Evolutionary conservation across 2,888 invertebrate genomes (phyloP).

Genomic region (Amphimallon solstitiale): DNA sequence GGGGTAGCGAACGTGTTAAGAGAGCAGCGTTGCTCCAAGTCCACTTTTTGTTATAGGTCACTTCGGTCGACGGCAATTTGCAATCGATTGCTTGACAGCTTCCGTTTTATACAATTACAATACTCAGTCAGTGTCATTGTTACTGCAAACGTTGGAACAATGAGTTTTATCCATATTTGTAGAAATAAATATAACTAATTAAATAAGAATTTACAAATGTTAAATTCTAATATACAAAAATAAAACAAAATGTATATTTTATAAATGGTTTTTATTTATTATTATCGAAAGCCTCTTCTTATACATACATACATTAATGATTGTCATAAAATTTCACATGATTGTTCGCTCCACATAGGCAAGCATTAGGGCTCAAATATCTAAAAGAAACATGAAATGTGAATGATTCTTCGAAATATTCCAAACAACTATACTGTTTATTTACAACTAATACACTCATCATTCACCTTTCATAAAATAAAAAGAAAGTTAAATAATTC

Average conservation of each 20-base stretch:
- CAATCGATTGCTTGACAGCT: no score
- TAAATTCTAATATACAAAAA: neutral
- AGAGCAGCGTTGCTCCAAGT: no score
- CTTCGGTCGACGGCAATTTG: no score
- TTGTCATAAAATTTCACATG: conserved; percentile 9
- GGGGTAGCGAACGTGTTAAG: no score
- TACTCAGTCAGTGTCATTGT: no score
- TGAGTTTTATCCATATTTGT: no score
- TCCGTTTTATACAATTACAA: no score
- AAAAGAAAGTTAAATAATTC: conserved; percentile 3
- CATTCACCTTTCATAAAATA: no score
- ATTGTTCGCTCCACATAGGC: conserved; percentile 10
- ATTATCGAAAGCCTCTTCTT: conserved; percentile 22
- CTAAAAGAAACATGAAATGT: neutral
- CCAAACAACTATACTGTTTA: neutral
- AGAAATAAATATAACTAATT: neutral
- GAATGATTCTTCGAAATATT: neutral
- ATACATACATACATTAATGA: conserved; percentile 17
- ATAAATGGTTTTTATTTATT: neutral
- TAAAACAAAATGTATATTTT: neutral
- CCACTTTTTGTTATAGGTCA: no score
- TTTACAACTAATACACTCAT: neutral
- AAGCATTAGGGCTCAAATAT: conserved; percentile 25
- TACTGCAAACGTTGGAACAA: no score
- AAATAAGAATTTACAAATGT: neutral